Conservation (phyloP, 2,888 invertebrate genomes). For the Sthenelais limicola region DNA sequence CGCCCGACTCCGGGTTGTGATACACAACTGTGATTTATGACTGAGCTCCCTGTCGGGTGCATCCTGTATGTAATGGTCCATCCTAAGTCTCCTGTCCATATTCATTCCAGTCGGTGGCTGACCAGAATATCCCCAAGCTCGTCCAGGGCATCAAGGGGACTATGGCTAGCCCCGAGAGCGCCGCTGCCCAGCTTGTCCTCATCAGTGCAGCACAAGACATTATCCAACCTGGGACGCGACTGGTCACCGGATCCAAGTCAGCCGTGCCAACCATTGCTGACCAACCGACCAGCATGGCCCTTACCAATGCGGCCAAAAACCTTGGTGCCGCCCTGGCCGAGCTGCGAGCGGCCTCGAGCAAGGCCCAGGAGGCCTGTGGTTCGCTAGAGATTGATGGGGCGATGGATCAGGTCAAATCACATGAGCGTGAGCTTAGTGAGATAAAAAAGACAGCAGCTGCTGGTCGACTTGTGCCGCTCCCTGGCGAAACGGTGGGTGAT, state of each 20-base stretch:
- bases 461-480: slow-evolving; percentile 84
- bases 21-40: too few species aligned
- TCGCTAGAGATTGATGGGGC: slow-evolving; percentile 85
- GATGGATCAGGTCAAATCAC: slow-evolving; percentile 83
- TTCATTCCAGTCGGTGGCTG: slow-evolving; percentile 77
- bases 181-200: slow-evolving; percentile 84
- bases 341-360: slow-evolving; percentile 76
- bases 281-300: slow-evolving; percentile 82
- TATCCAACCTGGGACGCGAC: slow-evolving; percentile 79
- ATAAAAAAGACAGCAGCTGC: slow-evolving; percentile 83
- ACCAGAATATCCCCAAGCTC: slow-evolving; percentile 85
- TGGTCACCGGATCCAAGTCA: slow-evolving; percentile 84
- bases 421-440: slow-evolving; percentile 87
- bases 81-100: too few species aligned
- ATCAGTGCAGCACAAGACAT: slow-evolving; percentile 89
- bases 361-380: slow-evolving; percentile 72
- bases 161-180: slow-evolving; percentile 80
- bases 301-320: slow-evolving; percentile 81
- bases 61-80: too few species aligned
- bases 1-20: too few species aligned
- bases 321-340: slow-evolving; percentile 77
- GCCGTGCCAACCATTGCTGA: slow-evolving; percentile 84
- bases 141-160: slow-evolving; percentile 83
- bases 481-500: slow-evolving; percentile 83
- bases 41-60: too few species aligned